A percentile compares a stretch with the other conserved stretches of the same genome.
Evolutionary conservation across 2,888 invertebrate species (phyloP).

Genomic region (Lycophotia porphyrea): DNA sequence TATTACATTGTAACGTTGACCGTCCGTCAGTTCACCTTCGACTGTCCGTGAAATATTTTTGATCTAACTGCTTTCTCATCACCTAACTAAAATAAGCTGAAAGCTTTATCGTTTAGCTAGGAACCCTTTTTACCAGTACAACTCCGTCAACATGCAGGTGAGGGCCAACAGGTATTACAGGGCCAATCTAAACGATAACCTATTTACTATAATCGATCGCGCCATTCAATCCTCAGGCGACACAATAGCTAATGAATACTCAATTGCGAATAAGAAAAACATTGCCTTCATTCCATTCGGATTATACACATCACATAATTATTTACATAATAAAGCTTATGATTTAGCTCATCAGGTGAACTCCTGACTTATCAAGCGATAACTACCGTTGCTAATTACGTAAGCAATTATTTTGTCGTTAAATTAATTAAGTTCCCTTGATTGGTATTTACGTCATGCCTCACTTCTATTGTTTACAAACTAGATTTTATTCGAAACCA

Average conservation of each 20-base stretch:
- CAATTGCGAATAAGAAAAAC: slow-evolving; percentile 11
- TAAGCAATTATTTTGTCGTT: slow-evolving; percentile 59
- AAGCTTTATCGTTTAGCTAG: neutral
- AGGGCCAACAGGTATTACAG: slow-evolving; percentile 9
- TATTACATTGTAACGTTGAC: slow-evolving; percentile 34
- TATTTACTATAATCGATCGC: slow-evolving; percentile 20
- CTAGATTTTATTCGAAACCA: slow-evolving; percentile 43
- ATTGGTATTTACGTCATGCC: slow-evolving; percentile 54
- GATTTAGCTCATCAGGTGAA: slow-evolving; percentile 45
- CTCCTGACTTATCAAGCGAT: slow-evolving; percentile 56
- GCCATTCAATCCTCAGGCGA: slow-evolving; percentile 4
- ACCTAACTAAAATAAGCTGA: slow-evolving; percentile 12
- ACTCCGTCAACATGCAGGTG: slow-evolving; percentile 8
- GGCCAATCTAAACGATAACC: slow-evolving; percentile 22
- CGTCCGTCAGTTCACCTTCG: slow-evolving; percentile 42
- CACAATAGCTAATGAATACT: slow-evolving; percentile 31
- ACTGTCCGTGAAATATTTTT: slow-evolving; percentile 5
- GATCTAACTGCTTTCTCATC: neutral
- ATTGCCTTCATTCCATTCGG: slow-evolving; percentile 16
- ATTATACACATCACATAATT: slow-evolving; percentile 27
- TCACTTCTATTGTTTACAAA: slow-evolving; percentile 57
- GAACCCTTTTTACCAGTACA: neutral
- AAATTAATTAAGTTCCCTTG: slow-evolving; percentile 56
- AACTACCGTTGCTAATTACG: slow-evolving; percentile 49
- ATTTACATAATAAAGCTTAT: slow-evolving; percentile 44